Base-by-base conservation (phyloP, 2,797 vertebrate species). In the Coregonus sp. region DNA sequence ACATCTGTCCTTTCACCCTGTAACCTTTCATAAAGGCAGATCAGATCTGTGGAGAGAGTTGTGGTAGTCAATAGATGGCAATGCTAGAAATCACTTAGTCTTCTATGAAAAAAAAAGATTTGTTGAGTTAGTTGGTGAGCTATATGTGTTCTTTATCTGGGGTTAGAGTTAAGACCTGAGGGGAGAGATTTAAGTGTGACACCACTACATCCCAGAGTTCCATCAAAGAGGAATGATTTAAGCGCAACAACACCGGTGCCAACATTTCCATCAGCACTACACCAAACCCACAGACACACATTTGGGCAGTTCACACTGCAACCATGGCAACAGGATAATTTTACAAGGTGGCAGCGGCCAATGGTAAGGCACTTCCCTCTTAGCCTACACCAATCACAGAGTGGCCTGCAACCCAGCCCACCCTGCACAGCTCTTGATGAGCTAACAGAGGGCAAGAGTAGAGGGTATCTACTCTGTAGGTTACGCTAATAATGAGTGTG, bases 281-380 rank as follows among this genome's bases (percentile, higher is more conserved):
- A 88, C 86, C 77, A 90, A 88, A 92, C 85, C 86, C 89, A 89
- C 82, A 88, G 86, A 90, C 91, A 47, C 40, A 93, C 91, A 93
- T 95, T 94, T 94, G 94, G 93, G 94, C 94, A 95, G 94, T 91
- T 95, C 94, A 93, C 90, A 89, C 93, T 93, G 94, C 94, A 94
- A 94, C 94, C 94, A 95, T 95, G 94, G 94, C 91, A 95, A 95
- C 94, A 95, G 93, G 86, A 90, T 91, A 94, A 93, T 95, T 95
- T 94, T 94, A 94, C 93, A 92, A 93, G 88, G 91, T 92, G 92
- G 91, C 90, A 90, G 88, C 91, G 92, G 90, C 94, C 94, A 95
- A 95, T 95, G 85, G 93, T 87, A 88, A 88, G 89, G 85, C 90
- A 93, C 89, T 93, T 94, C 89, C 92, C 92, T 89, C 91, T 91